Percentiles rank a stretch among this genome's conserved stretches.
Evolutionary conservation across 2,797 vertebrate genomes (phyloP).

Genomic region (Ataeniobius toweri): DNA sequence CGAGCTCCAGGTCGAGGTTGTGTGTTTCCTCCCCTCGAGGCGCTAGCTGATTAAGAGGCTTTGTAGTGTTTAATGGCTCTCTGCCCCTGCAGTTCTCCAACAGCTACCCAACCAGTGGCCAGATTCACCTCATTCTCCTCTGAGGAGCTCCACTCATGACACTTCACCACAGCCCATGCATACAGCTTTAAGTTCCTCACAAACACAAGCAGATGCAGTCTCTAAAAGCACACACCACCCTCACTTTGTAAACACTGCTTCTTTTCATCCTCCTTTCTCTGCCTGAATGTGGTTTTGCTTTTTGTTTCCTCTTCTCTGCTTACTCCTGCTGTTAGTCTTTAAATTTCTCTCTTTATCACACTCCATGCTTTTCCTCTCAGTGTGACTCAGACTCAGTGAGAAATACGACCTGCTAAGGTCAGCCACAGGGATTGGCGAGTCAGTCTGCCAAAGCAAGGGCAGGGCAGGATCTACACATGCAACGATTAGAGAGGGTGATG

Average conservation of each 20-base stretch:
- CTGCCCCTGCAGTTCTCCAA: conserved; percentile 27
- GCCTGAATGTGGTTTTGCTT: conserved; percentile 9
- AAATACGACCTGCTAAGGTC: conserved; percentile 58
- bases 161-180: conserved; percentile 7
- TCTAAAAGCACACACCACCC: conserved; percentile 21
- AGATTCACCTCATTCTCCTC: conserved; percentile 15
- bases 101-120: conserved; percentile 32
- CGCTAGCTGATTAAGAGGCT: conserved; percentile 65
- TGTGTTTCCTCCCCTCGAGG: conserved; percentile 49
- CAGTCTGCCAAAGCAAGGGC: conserved; percentile 44
- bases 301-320: neutral
- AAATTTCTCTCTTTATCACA: no score
- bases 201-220: conserved; percentile 9
- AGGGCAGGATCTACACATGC: conserved; percentile 22
- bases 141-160: conserved; percentile 23
- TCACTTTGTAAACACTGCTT: neutral
- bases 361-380: neutral
- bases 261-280: conserved; percentile 21
- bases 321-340: neutral
- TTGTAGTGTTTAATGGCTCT: conserved; percentile 65
- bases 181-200: conserved; percentile 29
- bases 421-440: conserved; percentile 53
- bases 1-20: conserved; percentile 49
- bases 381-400: conserved; percentile 38
- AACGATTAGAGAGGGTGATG: conserved; percentile 30